These are phyloP conservation scores for Vollenhovia emeryi DNA, from an alignment of 1,140 invertebrate genomes.

Conservation along the genomic window DNA sequence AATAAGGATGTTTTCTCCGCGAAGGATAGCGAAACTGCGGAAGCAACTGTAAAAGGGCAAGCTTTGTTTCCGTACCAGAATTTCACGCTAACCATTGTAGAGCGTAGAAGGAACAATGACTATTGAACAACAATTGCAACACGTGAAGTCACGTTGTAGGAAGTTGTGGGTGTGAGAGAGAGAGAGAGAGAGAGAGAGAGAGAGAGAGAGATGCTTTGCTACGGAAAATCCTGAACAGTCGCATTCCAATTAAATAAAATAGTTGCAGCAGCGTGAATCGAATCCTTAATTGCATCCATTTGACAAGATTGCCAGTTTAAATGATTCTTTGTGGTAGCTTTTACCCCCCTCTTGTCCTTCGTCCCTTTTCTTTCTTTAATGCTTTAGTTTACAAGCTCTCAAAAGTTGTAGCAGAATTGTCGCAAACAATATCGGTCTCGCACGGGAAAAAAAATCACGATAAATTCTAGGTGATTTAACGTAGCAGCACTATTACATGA, in stretches of 20 bases:
- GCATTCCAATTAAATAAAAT: slow-evolving; percentile 17
- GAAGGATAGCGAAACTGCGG: neutral
- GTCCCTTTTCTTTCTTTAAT: neutral
- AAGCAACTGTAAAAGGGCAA: neutral
- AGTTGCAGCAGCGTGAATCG: neutral
- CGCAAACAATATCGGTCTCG: neutral
- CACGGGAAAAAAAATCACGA: neutral
- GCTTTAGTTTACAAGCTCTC: neutral
- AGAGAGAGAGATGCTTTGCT: neutral
- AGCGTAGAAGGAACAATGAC: neutral
- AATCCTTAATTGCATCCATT: slow-evolving; percentile 2
- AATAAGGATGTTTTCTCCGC: slow-evolving; percentile 26
- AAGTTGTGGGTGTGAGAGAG: no score
- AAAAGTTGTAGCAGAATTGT: neutral
- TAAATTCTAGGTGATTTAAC: neutral
- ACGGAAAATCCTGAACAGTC: neutral
- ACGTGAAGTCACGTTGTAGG: neutral
- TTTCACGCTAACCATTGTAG: slow-evolving; percentile 8
- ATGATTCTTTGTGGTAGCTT: neutral
- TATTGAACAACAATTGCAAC: neutral
- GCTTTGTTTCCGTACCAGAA: neutral
- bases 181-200: neutral
- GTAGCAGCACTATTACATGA: neutral
- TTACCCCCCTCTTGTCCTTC: neutral
- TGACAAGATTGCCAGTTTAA: neutral